phyloP scores from a whole-genome alignment of 2,888 invertebrate genomes.

The Synergus japonicus region DNA sequence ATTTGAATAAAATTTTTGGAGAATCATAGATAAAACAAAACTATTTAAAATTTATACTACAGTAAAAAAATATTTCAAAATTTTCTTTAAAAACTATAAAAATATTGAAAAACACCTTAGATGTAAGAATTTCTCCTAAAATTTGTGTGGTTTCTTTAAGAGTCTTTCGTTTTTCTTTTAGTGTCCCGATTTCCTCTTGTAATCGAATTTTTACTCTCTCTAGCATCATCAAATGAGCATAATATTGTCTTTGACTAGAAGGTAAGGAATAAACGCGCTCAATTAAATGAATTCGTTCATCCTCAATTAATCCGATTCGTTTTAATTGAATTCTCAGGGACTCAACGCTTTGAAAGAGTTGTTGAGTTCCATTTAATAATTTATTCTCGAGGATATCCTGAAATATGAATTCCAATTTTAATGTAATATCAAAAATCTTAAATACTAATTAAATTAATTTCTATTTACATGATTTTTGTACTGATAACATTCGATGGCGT shows the following conservation, averaged over 20 bases:
- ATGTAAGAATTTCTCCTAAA: neutral
- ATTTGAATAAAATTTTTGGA: no score
- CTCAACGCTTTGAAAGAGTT: slow-evolving; percentile 23
- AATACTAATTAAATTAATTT: neutral
- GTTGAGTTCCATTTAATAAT: slow-evolving; percentile 31
- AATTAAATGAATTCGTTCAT: slow-evolving; percentile 35
- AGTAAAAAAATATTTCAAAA: no score
- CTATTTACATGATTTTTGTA: slow-evolving; percentile 11
- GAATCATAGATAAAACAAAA: no score
- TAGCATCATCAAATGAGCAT: slow-evolving; percentile 25
- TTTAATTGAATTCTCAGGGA: slow-evolving; percentile 25
- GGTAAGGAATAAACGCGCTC: slow-evolving; percentile 35
- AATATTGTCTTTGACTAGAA: slow-evolving; percentile 26
- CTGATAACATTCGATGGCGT: slow-evolving; percentile 10
- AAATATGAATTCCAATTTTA: neutral
- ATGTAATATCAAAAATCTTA: neutral
- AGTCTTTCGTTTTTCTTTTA: slow-evolving; percentile 11
- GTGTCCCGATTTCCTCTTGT: neutral
- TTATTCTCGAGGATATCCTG: slow-evolving; percentile 28
- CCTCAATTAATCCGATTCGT: slow-evolving; percentile 37
- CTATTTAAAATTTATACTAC: neutral
- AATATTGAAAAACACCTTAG: neutral
- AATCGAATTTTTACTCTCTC: slow-evolving; percentile 27
- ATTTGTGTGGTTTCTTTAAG: slow-evolving; percentile 5
- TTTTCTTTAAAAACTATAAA: neutral